Evolutionary conservation across 2,888 invertebrate genomes (phyloP), one percentile per base, ranked within the genome.

Genomic region (Spilosoma lubricipeda): DNA sequence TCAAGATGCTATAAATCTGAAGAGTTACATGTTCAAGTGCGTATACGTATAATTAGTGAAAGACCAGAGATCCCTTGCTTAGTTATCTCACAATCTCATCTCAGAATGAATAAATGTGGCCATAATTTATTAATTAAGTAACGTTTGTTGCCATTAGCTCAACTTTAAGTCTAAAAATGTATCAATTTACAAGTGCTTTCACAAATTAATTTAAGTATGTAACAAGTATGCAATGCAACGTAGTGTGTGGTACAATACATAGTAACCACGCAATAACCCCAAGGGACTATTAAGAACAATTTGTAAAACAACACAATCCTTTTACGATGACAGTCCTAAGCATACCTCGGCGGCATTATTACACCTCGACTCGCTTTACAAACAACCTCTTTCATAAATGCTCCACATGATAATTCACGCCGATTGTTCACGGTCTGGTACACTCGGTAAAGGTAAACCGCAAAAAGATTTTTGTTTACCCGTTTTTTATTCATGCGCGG

Each of bases 361-460:
- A 90, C 90, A 90, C 88, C 89, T 90, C 91, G 88, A 90, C 91
- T 91, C 90, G 90, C 88, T 93, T 90, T 90, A 91, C 92, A 94
- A 92, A 93, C 92, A 91, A 89, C 88, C 91, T 94, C 91, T 91
- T 93, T 92, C 90, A 93, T 91, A 93, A 93, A 92, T 90, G 91
- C 91, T 91, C 90, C 91, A 93, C 93, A 92, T 94, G 93, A 93
- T 94, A 94, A 95, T 94, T 93, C 93, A 90, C 88, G 88, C 89
- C 90, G 92, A 94, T 95, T 93, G 93, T 95, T 94, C 94, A 95
- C 91, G 94, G 95, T 95, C 95, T 95, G 92, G 92, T 93, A 89
- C 91, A 91, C 92, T 85, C 87, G 86, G 91, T 89, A 94, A 94
- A 94, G 93, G 93, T 92, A 91, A 93, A 92, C 94, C 95, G 93